Conservation (phyloP, 2,888 invertebrate genomes). For the Galeopsomyia nigrocyanea region DNA sequence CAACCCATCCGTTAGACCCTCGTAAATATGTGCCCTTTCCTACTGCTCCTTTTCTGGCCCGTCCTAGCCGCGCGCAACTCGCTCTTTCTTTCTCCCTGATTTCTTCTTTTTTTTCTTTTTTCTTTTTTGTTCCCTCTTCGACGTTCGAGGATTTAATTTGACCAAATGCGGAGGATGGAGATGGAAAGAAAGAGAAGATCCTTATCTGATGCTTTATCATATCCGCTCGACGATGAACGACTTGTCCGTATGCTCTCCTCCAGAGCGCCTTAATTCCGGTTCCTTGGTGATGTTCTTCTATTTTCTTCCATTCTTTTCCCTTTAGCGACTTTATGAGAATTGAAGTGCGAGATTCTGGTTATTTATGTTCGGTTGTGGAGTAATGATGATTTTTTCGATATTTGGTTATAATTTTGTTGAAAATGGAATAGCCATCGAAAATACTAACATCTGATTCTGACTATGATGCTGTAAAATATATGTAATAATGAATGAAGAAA, state of each 20-base stretch:
- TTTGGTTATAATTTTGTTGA: too few relatives aligned
- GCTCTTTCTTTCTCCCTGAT: conserved; percentile 34
- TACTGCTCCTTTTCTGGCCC: conserved; percentile 51
- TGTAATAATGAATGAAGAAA: too few relatives aligned
- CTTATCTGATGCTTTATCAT: conserved; percentile 66
- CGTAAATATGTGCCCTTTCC: conserved; percentile 61
- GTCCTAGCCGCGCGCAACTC: conserved; percentile 18
- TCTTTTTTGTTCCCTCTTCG: conserved; percentile 53
- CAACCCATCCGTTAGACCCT: conserved; percentile 63
- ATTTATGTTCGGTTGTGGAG: too few relatives aligned
- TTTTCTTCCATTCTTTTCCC: conserved; percentile 27
- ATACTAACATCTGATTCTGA: too few relatives aligned
- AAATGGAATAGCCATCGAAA: too few relatives aligned
- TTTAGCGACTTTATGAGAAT: background rate
- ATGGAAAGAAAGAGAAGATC: conserved; percentile 50
- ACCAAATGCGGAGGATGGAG: conserved; percentile 53
- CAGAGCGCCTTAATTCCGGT: conserved; percentile 50
- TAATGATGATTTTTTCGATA: too few relatives aligned
- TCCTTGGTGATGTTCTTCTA: conserved; percentile 22
- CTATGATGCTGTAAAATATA: too few relatives aligned
- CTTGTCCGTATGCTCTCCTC: conserved; percentile 47
- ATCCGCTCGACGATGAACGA: conserved; percentile 56
- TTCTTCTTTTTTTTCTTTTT: background rate
- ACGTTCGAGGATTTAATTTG: conserved; percentile 67
- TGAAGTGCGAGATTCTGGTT: too few relatives aligned